Base-by-base conservation (phyloP, 2,797 vertebrate species). In the Cynodonichthys magdalenae region DNA sequence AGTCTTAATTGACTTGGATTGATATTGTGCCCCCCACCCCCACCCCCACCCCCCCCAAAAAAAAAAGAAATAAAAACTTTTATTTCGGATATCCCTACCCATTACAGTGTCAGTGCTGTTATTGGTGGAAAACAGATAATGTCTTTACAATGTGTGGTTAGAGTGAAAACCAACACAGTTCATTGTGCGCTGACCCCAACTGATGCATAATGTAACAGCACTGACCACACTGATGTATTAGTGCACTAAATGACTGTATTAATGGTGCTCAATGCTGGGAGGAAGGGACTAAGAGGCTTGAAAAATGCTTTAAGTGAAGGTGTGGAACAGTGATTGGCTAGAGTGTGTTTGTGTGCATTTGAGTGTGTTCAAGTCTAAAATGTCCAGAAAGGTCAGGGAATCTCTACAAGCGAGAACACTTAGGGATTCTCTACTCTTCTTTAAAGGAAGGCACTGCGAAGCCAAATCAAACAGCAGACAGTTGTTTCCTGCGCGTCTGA, bases 161-260 rank as follows among this genome's bases (percentile, higher is more conserved):
- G 83, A 86, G 72, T 81, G 11, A 4, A 78, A 65, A 80, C 75
- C 83, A 65, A 73, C 72, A 90, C 87, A 90, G 87, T 87, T 89
- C 86, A 88, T 19, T 66, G 64, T n/a, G 47, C 71, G 24, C 71
- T 82, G 86, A 89, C 88, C 90, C 76, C 87, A 63, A 48, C 80
- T 80, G 75, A 89, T 93, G 69, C 79, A 93, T 92, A 90, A 93
- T 92, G 86, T 68, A 92, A 70, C 75, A 86, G 80, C 66, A 53
- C 78, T 87, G 87, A 92, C 92, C 90, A 69, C 84, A 64, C 65
- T 74, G 79, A 84, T 83, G 85, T 85, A 79, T 84, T 72, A 84
- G 74, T 71, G 69, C 77, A 86, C 82, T 85, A 77, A 84, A 86
- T 87, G 86, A 80, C 68, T 73, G 80, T 71, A 87, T 82, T 85